A percentile compares a stretch with the other conserved stretches of the same genome.
Evolutionary conservation across 2,113 vertebrate species (phyloP).

Genomic region (Bubo blakistoni): DNA sequence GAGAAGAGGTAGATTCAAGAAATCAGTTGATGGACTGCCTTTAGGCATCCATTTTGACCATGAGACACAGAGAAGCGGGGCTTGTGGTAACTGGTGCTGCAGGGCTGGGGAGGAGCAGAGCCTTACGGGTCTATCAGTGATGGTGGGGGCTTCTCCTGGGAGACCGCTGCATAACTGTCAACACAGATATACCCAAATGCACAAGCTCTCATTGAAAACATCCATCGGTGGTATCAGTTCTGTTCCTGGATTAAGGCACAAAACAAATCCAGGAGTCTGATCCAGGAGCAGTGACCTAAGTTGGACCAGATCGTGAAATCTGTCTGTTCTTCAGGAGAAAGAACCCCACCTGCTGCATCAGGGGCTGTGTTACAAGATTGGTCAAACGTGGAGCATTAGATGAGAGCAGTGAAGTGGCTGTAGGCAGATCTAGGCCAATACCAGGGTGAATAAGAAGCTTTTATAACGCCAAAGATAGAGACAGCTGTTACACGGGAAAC

Average conservation of each 20-base stretch:
- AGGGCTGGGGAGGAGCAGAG: neutral
- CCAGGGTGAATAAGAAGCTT: neutral
- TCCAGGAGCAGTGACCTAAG: neutral
- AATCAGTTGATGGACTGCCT: neutral
- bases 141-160: neutral
- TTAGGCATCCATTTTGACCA: neutral
- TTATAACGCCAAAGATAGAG: neutral
- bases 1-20: neutral
- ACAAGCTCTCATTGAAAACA: neutral
- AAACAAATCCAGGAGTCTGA: neutral
- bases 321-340: neutral
- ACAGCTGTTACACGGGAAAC: neutral
- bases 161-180: neutral
- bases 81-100: neutral
- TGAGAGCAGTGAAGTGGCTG: neutral
- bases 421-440: neutral
- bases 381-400: neutral
- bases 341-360: neutral
- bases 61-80: neutral
- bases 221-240: neutral
- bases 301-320: neutral
- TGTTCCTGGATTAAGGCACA: neutral
- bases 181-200: neutral
- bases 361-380: neutral
- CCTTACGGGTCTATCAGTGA: fast-evolving